A percentile compares a stretch with the other conserved stretches of the same genome.
These are phyloP conservation scores for Allolobophora icterica DNA, from an alignment of 2,888 invertebrate species.

Conservation along the genomic window DNA sequence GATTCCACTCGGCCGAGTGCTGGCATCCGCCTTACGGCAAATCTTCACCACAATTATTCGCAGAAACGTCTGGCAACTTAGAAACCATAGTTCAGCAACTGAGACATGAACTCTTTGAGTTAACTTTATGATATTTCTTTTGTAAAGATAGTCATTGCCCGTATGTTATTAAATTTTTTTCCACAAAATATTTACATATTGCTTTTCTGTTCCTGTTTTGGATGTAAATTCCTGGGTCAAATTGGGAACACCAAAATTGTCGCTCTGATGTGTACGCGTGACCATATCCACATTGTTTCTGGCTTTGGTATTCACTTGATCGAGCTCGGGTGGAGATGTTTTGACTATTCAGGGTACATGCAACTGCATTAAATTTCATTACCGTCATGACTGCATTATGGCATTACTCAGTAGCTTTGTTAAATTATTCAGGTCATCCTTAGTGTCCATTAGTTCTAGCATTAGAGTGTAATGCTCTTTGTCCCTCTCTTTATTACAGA, in stretches of 20 bases:
- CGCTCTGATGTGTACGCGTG: not conserved
- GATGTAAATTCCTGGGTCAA: not conserved
- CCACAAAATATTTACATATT: not conserved
- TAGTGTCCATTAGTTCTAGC: not conserved
- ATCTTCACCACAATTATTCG: not conserved
- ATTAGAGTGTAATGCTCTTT: not conserved
- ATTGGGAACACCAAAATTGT: not conserved
- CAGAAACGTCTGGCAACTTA: not conserved
- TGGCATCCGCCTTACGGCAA: not conserved
- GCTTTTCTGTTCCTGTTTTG: conserved; percentile 2
- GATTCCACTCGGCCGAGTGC: not conserved
- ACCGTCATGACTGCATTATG: not conserved
- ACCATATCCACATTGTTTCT: not conserved
- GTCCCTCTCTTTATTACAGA: not conserved
- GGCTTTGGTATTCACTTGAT: not conserved
- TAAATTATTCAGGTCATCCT: too few relatives aligned
- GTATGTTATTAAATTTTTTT: not conserved
- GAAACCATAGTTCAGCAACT: conserved; percentile 1
- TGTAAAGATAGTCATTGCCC: not conserved
- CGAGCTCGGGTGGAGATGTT: not conserved
- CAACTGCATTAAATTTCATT: not conserved
- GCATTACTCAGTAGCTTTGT: not conserved
- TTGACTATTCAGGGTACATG: not conserved
- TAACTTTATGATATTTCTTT: not conserved
- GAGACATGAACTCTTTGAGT: not conserved